Percentiles rank a stretch among this genome's conserved stretches.
These are phyloP conservation scores for Nerophis lumbriciformis DNA, from an alignment of 2,113 vertebrate species.

Conservation along the genomic window DNA sequence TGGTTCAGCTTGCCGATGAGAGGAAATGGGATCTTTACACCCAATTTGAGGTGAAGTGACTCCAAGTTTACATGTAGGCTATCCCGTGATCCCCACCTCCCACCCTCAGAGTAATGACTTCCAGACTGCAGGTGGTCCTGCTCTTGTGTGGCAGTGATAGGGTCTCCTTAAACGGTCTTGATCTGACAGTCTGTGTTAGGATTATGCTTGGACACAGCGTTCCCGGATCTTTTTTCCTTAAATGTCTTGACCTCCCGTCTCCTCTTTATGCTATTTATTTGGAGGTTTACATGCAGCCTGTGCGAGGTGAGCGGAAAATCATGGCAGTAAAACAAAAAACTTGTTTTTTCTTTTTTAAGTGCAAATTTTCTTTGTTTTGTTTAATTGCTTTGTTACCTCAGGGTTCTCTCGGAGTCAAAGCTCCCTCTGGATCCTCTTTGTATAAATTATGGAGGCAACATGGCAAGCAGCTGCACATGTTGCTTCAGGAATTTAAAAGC, in stretches of 20 bases:
- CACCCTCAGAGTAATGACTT: constrained; percentile 83
- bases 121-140: constrained; percentile 93
- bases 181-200: constrained; percentile 55
- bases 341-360: no score
- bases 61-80: constrained; percentile 92
- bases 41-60: constrained; percentile 99
- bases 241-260: not conserved
- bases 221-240: no score
- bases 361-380: no score
- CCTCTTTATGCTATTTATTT: not conserved
- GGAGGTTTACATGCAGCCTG: not conserved
- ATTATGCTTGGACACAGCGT: not conserved
- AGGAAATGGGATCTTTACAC: constrained; percentile 99
- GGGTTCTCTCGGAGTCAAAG: no score
- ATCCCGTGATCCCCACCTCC: constrained; percentile 76
- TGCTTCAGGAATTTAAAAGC: no score
- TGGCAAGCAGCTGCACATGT: no score
- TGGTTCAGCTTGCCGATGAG: constrained; percentile 85
- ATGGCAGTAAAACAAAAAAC: not conserved
- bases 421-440: no score
- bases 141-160: constrained; percentile 78
- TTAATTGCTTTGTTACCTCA: no score
- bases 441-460: no score
- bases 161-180: constrained; percentile 70
- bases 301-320: no score